Conservation (phyloP, 2,888 invertebrate genomes). For the Stenotaenia linearis region DNA sequence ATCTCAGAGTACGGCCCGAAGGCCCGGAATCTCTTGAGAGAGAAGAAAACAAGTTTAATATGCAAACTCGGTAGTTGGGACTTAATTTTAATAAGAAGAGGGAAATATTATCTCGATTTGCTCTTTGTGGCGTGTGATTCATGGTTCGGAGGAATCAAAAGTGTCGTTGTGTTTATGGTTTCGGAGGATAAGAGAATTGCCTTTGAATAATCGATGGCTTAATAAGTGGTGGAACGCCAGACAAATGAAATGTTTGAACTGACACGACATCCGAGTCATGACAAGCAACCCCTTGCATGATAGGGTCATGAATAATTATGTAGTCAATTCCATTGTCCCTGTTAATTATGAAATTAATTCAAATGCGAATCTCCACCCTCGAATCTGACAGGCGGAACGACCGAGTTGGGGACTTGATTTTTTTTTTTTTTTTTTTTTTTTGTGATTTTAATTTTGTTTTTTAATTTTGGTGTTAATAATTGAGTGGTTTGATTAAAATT, state of each 20-base stretch:
- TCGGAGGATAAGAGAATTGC: background rate
- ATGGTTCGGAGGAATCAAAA: background rate
- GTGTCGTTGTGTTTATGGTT: background rate
- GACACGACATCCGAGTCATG: slow-evolving; percentile 10
- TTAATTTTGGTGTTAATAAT: background rate
- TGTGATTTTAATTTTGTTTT: background rate
- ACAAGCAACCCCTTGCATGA: slow-evolving; percentile 2
- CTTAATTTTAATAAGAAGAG: too few relatives aligned
- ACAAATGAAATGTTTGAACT: slow-evolving; percentile 19
- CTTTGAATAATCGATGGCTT: slow-evolving; percentile 1
- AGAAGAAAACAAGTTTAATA: too few relatives aligned
- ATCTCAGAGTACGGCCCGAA: too few relatives aligned
- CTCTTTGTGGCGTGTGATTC: background rate
- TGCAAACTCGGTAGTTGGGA: background rate
- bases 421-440: background rate
- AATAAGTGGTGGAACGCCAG: background rate
- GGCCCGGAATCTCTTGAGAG: too few relatives aligned
- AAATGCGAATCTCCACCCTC: slow-evolving; percentile 7
- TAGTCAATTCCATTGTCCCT: slow-evolving; percentile 19
- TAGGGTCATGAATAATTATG: slow-evolving; percentile 15
- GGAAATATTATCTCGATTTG: background rate
- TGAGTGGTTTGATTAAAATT: background rate
- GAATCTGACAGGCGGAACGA: slow-evolving; percentile 1
- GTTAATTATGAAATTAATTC: slow-evolving; percentile 11
- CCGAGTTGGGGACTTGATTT: background rate